Conservation (phyloP, 2,797 vertebrate species). For the Danio tinwini region DNA sequence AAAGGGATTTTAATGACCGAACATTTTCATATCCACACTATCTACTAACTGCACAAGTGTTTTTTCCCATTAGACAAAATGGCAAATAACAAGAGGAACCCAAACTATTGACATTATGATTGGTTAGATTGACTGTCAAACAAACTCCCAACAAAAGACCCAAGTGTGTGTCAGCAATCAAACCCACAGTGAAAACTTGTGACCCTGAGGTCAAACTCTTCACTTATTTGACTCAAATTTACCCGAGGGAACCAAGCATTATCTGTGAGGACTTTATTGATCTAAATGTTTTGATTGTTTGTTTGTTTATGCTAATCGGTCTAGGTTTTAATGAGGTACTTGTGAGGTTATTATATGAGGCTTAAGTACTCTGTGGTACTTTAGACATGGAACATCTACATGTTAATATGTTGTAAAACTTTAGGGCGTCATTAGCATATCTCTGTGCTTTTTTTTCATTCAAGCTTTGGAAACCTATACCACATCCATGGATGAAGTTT, state of each 20-base stretch:
- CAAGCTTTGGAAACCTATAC: background rate
- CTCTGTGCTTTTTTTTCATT: slow-evolving; percentile 23
- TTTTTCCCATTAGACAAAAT: too few relatives aligned
- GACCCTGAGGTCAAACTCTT: background rate
- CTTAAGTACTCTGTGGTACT: background rate
- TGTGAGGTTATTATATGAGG: slow-evolving; percentile 42
- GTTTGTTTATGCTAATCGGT: slow-evolving; percentile 70
- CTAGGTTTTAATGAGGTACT: slow-evolving; percentile 73
- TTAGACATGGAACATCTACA: slow-evolving; percentile 38
- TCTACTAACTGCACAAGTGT: too few relatives aligned
- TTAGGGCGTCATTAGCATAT: slow-evolving; percentile 38
- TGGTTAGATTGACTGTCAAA: background rate
- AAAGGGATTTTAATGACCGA: too few relatives aligned
- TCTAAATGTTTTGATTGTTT: slow-evolving; percentile 68
- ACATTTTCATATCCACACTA: too few relatives aligned
- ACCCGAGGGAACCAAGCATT: slow-evolving; percentile 12
- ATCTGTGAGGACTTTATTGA: slow-evolving; percentile 62
- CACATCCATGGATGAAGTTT: background rate
- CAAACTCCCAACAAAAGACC: too few relatives aligned
- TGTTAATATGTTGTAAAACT: slow-evolving; percentile 39
- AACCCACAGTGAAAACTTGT: background rate
- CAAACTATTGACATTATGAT: too few relatives aligned
- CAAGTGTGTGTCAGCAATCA: background rate
- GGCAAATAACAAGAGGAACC: too few relatives aligned
- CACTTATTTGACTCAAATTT: slow-evolving; percentile 13